These are phyloP conservation scores for Ptilonorhynchus violaceus DNA, from an alignment of 2,113 vertebrate genomes.

Conservation along the genomic window DNA sequence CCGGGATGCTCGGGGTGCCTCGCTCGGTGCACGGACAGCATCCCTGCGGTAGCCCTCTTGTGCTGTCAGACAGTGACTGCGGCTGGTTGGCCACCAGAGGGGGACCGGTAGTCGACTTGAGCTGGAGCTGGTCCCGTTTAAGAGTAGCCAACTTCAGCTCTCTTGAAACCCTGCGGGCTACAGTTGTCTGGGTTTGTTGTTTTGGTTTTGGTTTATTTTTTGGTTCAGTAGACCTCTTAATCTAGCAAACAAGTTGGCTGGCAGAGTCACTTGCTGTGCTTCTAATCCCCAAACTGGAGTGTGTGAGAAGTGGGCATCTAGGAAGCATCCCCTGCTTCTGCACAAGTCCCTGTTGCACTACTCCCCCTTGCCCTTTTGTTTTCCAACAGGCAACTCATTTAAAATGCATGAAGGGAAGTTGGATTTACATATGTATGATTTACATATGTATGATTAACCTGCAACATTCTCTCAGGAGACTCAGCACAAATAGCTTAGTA, in stretches of 20 bases:
- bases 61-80: neutral
- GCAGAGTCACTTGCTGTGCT: neutral
- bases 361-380: neutral
- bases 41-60: rapidly evolving
- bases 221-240: neutral
- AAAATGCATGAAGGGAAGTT: neutral
- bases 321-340: neutral
- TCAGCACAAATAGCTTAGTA: neutral
- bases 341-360: neutral
- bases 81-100: slow-evolving; percentile 39
- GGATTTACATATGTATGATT: neutral
- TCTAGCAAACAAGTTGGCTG: neutral
- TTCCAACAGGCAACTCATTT: neutral
- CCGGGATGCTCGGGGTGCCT: neutral
- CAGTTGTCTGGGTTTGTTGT: neutral
- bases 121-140: neutral
- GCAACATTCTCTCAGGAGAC: neutral
- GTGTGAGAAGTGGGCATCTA: neutral
- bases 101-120: neutral
- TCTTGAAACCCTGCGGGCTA: neutral
- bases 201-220: neutral
- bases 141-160: neutral
- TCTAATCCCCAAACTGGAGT: neutral
- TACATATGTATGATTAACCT: neutral
- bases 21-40: neutral